Evolutionary conservation across 2,797 vertebrate genomes (phyloP), one percentile per base, ranked within the genome.

Genomic region (Labeo calbasu): DNA sequence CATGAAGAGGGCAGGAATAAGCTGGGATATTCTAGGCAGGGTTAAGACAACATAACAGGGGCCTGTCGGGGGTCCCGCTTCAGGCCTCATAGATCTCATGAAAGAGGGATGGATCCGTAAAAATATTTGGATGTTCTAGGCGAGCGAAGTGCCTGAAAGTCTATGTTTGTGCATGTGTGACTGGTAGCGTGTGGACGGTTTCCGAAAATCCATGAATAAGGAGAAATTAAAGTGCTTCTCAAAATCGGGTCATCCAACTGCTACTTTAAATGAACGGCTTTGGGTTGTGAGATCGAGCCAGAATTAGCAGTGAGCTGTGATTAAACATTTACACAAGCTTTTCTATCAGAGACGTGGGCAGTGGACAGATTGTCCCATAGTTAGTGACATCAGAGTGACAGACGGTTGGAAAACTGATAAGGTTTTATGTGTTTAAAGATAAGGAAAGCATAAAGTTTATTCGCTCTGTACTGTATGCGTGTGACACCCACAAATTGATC

Each of bases 31-130:
- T 92, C 90, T 85, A 57, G 85, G 89, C 90, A 86, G 88, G 89
- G 92, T 93, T 92, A 92, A 90, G 79, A 90, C 89, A 93, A 92
- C 91, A 93, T 17, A 75, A 69, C 66, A 70, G 75, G 50, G 68
- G 57, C 78, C 71, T 78, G 19, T 32, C 19, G 14, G 59, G 43
- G 55, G 81, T 72, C 71, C 19, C 1, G 23, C 73, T 59, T 59
- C 61, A 83, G 17, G 51, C 81, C 65, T 84, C 75, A 69, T 40
- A 79, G 55, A 84, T 71, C 40, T 63, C 40, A 71, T 72, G 53
- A 79, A 84, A 65, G 78, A 28, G 55, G 55, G 70, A 68, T 59
- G n/a, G 8, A 51, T 57, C 69, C 10, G 3, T 68, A 83, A 82
- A 91, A 90, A 79, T 85, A 90, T 89, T 89, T 90, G 66, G 84